Evolutionary conservation across 2,888 invertebrate species (phyloP).

Genomic region (Dryocosmus kuriphilus): DNA sequence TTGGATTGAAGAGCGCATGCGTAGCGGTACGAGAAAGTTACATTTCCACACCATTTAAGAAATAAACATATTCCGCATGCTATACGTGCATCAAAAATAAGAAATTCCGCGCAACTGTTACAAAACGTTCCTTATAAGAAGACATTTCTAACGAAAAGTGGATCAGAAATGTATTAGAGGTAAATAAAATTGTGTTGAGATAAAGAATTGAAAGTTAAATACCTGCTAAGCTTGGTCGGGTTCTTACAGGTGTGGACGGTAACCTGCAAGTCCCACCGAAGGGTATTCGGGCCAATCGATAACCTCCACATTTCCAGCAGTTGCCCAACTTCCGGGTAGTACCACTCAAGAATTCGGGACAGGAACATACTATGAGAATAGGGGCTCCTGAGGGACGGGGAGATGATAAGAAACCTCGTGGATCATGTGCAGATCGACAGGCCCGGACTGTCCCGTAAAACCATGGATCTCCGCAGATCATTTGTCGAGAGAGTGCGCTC

Average conservation of each 20-base stretch:
- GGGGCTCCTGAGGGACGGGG: constrained; percentile 81
- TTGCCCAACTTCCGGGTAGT: constrained; percentile 87
- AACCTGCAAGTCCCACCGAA: constrained; percentile 82
- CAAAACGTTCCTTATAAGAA: too few relatives aligned
- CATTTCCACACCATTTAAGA: too few relatives aligned
- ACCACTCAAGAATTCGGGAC: constrained; percentile 88
- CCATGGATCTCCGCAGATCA: constrained; percentile 85
- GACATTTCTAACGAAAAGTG: too few relatives aligned
- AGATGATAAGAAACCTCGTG: constrained; percentile 78
- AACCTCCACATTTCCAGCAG: constrained; percentile 91
- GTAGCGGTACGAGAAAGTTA: too few relatives aligned
- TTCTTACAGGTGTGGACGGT: constrained; percentile 65
- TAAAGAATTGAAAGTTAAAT: constrained; percentile 38
- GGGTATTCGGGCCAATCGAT: constrained; percentile 85
- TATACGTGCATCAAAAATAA: too few relatives aligned
- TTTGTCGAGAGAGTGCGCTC: constrained; percentile 88
- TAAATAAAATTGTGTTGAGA: neutral
- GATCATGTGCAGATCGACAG: constrained; percentile 69
- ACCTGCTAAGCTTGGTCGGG: constrained; percentile 75
- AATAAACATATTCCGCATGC: too few relatives aligned
- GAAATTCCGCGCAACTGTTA: too few relatives aligned
- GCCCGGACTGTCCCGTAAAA: constrained; percentile 88
- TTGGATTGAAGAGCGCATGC: too few relatives aligned
- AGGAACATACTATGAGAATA: constrained; percentile 89
- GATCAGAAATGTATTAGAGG: too few relatives aligned